These are phyloP conservation scores for Pitta sordida DNA, from an alignment of 2,113 vertebrate species.

Conservation along the genomic window DNA sequence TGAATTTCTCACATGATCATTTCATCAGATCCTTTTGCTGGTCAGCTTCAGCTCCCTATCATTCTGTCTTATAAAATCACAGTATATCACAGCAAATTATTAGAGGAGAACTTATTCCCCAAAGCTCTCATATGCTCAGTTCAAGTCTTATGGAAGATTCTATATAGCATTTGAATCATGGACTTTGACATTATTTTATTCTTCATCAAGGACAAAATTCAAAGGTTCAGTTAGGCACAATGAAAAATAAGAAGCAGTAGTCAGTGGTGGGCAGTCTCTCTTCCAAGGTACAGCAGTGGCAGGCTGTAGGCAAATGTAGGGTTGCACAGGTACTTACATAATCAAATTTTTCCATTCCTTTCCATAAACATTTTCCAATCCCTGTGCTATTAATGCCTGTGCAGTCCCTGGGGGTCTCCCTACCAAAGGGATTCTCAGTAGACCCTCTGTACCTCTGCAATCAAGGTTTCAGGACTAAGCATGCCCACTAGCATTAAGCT, in stretches of 20 bases:
- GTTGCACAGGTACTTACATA: not conserved
- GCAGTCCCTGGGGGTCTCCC: not conserved
- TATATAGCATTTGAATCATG: not conserved
- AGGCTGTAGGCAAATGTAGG: not conserved
- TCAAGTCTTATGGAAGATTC: not conserved
- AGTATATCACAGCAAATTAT: not conserved
- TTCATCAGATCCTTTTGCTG: not conserved
- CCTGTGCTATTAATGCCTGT: not conserved
- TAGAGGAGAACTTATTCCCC: not conserved
- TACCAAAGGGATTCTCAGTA: not conserved
- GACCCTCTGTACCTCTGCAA: not conserved
- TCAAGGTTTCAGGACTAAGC: not conserved
- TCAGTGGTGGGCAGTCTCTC: not conserved
- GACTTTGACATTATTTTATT: not conserved
- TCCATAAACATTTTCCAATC: too few relatives aligned
- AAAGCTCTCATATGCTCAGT: not conserved
- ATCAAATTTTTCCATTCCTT: not conserved
- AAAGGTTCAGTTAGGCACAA: not conserved
- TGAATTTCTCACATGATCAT: not conserved
- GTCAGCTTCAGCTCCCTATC: not conserved
- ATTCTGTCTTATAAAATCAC: not conserved
- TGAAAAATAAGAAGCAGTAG: not conserved
- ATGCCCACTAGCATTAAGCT: not conserved
- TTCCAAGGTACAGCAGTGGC: not conserved
- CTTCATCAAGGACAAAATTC: not conserved